Conservation (phyloP, 2,113 vertebrate species). For the Sciurus niger region DNA sequence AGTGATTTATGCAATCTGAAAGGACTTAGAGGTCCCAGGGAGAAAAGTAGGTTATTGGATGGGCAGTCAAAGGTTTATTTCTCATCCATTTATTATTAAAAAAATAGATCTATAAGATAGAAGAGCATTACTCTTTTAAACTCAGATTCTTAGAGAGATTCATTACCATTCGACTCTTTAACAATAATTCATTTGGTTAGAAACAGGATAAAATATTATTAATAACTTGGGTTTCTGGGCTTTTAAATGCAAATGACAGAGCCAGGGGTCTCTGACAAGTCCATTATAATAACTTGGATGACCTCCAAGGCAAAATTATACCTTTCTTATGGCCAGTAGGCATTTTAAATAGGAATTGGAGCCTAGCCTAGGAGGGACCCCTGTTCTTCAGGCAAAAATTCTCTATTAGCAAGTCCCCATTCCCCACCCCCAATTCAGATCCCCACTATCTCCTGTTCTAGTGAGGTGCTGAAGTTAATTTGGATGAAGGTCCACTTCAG, state of each 20-base stretch:
- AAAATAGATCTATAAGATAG: constrained; percentile 45
- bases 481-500: not conserved
- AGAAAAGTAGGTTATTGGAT: not conserved
- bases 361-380: not conserved
- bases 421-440: not conserved
- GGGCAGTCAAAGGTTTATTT: constrained; percentile 40
- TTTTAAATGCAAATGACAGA: constrained; percentile 66
- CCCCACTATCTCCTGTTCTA: not conserved
- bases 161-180: constrained; percentile 66
- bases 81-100: constrained; percentile 44
- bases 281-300: constrained; percentile 56
- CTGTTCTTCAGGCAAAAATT: constrained; percentile 42
- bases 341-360: constrained; percentile 45
- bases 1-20: constrained; percentile 29
- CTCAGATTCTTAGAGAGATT: constrained; percentile 47
- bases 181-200: constrained; percentile 68
- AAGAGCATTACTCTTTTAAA: constrained; percentile 61
- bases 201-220: constrained; percentile 66
- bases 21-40: not conserved
- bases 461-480: not conserved
- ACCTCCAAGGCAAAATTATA: constrained; percentile 60
- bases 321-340: not conserved
- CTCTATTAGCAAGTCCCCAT: not conserved
- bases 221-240: constrained; percentile 37
- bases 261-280: constrained; percentile 41